Conservation (phyloP, 2,888 invertebrate genomes). For the Eupithecia exiguata region DNA sequence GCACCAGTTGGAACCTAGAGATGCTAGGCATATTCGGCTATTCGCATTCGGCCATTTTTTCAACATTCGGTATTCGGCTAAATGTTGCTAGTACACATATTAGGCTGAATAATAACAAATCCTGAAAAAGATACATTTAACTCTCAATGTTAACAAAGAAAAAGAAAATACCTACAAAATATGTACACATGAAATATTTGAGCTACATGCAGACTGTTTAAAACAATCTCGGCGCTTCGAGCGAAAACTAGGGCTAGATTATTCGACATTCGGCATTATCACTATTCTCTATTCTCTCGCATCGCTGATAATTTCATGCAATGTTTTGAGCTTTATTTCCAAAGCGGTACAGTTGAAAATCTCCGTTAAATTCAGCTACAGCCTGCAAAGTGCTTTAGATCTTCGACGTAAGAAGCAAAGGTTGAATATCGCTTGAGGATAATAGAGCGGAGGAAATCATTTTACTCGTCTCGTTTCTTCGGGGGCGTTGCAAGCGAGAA, state of each 20-base stretch:
- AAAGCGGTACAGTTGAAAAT: neutral
- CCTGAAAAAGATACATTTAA: neutral
- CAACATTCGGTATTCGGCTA: neutral
- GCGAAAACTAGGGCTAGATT: neutral
- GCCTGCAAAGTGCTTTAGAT: slow-evolving; percentile 1
- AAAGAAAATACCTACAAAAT: neutral
- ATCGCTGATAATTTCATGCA: neutral
- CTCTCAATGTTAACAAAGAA: neutral
- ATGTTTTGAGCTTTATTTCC: slow-evolving; percentile 3
- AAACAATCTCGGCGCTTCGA: neutral
- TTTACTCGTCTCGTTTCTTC: slow-evolving; percentile 7
- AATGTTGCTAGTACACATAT: neutral
- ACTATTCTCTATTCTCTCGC: neutral
- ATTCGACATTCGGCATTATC: neutral
- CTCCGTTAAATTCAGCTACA: neutral
- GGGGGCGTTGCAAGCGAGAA: slow-evolving; percentile 4
- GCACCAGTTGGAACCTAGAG: neutral
- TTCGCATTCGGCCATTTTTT: neutral
- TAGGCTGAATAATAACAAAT: neutral
- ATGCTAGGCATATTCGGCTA: neutral
- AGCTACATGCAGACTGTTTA: neutral
- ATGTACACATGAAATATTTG: neutral
- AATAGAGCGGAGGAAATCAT: slow-evolving; percentile 19
- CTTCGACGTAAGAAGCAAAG: neutral
- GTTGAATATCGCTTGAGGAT: slow-evolving; percentile 11